phyloP scores from a whole-genome alignment of 2,113 vertebrate genomes.

The Ardeotis arabs region DNA sequence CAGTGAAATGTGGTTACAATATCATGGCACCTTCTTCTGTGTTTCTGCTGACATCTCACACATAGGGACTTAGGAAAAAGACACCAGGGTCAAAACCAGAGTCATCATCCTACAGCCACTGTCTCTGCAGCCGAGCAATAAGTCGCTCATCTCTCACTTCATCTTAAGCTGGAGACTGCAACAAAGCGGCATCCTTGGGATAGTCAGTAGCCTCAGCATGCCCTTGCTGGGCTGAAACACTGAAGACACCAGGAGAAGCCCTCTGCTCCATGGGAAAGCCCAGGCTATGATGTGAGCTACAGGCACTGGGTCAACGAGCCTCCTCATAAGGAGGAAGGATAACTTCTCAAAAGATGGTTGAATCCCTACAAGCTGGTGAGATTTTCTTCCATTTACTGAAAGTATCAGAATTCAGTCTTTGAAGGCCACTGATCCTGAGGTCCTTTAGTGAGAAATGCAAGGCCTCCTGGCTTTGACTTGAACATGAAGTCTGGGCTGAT shows the following conservation, averaged over 20 bases:
- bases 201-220: neutral
- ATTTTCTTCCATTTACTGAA: neutral
- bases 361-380: neutral
- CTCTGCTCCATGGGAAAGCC: neutral
- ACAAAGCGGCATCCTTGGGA: fast-evolving
- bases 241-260: neutral
- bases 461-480: neutral
- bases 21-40: neutral
- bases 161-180: neutral
- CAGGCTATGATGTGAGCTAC: neutral
- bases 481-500: neutral
- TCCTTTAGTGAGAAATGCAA: neutral
- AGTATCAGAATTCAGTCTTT: neutral
- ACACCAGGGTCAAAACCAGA: neutral
- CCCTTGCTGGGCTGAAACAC: neutral
- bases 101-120: neutral
- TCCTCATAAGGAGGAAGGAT: neutral
- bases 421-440: neutral
- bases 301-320: neutral
- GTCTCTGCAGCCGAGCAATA: neutral
- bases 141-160: neutral
- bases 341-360: neutral
- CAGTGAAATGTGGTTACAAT: neutral
- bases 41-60: neutral
- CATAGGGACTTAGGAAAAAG: neutral